Percentiles rank a stretch among this genome's conserved stretches.
phyloP scores from a whole-genome alignment of 2,113 vertebrate genomes.

The Rhinoptilus africanus region DNA sequence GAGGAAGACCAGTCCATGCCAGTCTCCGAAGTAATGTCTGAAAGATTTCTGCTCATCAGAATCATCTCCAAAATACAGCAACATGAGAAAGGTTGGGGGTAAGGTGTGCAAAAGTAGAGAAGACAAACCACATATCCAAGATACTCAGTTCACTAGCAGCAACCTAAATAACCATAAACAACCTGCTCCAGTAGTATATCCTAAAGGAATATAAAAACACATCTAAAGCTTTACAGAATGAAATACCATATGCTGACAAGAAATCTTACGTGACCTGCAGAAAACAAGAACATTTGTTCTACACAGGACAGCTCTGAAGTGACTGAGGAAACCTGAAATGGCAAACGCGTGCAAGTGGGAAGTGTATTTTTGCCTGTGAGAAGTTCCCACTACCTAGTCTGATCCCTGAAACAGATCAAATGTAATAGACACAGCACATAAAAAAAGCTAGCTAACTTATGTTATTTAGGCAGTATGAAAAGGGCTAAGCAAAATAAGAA shows the following conservation, averaged over 20 bases:
- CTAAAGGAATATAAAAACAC: not conserved
- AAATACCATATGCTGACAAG: not conserved
- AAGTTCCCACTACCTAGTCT: not conserved
- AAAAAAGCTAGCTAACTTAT: not conserved
- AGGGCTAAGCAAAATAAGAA: not conserved
- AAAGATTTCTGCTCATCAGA: not conserved
- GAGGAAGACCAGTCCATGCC: not conserved
- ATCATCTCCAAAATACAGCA: not conserved
- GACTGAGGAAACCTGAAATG: not conserved
- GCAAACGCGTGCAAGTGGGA: not conserved
- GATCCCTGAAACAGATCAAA: not conserved
- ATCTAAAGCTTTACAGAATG: not conserved
- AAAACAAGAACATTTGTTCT: not conserved
- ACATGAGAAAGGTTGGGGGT: not conserved
- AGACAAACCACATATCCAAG: not conserved
- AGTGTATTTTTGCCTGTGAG: not conserved
- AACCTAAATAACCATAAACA: not conserved
- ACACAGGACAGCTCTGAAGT: not conserved
- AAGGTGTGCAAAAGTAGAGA: not conserved
- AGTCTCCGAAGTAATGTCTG: not conserved
- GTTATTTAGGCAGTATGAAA: not conserved
- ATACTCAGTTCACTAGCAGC: not conserved
- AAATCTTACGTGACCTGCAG: not conserved
- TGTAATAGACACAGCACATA: not conserved
- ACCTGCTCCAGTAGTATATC: not conserved